A percentile compares a stretch with the other conserved stretches of the same genome.
Conservation (phyloP, 2,113 vertebrate species). For the Bolborhynchus lineola region DNA sequence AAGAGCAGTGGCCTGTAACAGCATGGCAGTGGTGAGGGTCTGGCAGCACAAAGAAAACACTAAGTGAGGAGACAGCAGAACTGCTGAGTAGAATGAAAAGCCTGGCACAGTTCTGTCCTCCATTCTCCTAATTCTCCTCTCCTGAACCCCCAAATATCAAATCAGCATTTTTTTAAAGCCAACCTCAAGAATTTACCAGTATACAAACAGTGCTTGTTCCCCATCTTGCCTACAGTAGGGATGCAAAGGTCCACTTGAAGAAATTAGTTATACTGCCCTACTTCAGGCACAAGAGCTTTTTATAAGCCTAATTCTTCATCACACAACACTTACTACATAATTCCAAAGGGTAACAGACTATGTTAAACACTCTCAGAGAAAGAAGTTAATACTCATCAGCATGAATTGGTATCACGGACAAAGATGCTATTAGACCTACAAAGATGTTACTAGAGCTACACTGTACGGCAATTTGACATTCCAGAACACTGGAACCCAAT, state of each 20-base stretch:
- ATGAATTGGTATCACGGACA: not conserved
- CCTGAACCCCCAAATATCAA: not conserved
- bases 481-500: not conserved
- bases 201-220: not conserved
- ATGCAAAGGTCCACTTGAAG: not conserved
- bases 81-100: not conserved
- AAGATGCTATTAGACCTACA: not conserved
- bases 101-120: not conserved
- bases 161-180: not conserved
- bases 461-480: rapidly evolving
- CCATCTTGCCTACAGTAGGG: not conserved
- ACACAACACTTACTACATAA: not conserved
- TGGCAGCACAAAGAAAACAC: rapidly evolving
- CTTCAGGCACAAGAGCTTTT: not conserved
- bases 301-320: not conserved
- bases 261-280: not conserved
- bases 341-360: not conserved
- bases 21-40: not conserved
- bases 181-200: not conserved
- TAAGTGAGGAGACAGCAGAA: not conserved
- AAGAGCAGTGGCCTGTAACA: not conserved
- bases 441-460: not conserved
- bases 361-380: not conserved
- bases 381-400: not conserved
- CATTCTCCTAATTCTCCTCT: not conserved